Evolutionary conservation across 2,888 invertebrate species (phyloP).

Genomic region (Drosophila neonasuta): DNA sequence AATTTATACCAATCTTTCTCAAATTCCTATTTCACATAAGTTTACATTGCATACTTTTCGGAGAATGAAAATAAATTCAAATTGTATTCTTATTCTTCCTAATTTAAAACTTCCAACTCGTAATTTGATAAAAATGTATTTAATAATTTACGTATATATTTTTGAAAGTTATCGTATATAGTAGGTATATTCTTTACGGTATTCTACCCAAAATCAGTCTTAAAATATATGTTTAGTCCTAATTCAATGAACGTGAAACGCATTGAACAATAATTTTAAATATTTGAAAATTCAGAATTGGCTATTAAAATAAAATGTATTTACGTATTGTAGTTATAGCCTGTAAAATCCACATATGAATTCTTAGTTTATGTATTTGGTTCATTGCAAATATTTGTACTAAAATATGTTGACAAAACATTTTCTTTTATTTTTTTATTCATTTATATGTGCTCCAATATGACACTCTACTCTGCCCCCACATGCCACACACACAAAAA

Average conservation of each 20-base stretch:
- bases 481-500: conserved; percentile 15
- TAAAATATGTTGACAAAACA: conserved; percentile 24
- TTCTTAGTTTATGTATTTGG: conserved; percentile 10
- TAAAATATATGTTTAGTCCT: no score
- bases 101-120: no score
- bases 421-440: conserved; percentile 27
- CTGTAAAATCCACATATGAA: conserved; percentile 3
- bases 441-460: conserved; percentile 23
- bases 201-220: no score
- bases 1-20: background rate
- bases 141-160: no score
- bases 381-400: conserved; percentile 18
- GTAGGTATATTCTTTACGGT: no score
- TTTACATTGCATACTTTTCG: background rate
- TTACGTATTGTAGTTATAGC: conserved; percentile 20
- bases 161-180: no score
- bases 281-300: background rate
- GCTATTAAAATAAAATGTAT: background rate
- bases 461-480: conserved; percentile 13
- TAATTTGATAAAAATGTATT: no score
- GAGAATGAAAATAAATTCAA: no score
- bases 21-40: background rate
- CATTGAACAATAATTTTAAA: no score
- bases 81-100: no score
- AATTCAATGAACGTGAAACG: no score